Evolutionary conservation across 2,113 vertebrate genomes (phyloP), one percentile per base, ranked within the genome.

Genomic region (Tachuris rubrigastra): DNA sequence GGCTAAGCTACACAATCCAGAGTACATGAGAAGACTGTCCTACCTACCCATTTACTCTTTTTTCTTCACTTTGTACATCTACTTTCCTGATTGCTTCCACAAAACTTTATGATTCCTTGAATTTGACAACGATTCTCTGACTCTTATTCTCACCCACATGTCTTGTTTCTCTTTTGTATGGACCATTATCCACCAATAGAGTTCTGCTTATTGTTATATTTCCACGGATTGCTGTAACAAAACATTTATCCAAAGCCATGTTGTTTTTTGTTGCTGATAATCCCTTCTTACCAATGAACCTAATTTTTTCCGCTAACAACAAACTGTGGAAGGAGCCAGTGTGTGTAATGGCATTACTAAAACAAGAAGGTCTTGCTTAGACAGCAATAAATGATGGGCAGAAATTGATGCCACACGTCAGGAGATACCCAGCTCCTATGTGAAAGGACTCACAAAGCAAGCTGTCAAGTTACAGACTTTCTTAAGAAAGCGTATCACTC

Each of bases 391-490:
- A 50, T 10, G 28, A 6, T 55, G 10, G 16, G 55, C 33, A 85
- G 62, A 83, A 86, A 58, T 1, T 24, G 35, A 73, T 50, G 28
- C 8, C 22, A 9, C 27, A 77, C 4, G 13, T 15, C 25, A 62
- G 30, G 14, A 58, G 28, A 68, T 6, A 23, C 4, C 16, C 2
- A 3, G 66, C 5, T 68, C 9, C 20, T 0, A 73, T 0, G 1
- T 19, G 27, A 90, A 66, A 63, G 23, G 16, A 74, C 75, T 59
- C 21, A n/a, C 41, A 42, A 68, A 76, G 44, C 16, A 83, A 67
- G 14, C 14, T 52, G 8, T 17, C 44, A 24, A 24, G 17, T 30
- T 81, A 47, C 35, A 39, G 2, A 12, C 23, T 42, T 65, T 17
- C 33, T 1, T 50, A 39, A 37, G 21, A 59, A 65, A 63, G 23